These are phyloP conservation scores for Brachionus rotundiformis DNA, from an alignment of 1,140 invertebrate genomes.

Conservation along the genomic window DNA sequence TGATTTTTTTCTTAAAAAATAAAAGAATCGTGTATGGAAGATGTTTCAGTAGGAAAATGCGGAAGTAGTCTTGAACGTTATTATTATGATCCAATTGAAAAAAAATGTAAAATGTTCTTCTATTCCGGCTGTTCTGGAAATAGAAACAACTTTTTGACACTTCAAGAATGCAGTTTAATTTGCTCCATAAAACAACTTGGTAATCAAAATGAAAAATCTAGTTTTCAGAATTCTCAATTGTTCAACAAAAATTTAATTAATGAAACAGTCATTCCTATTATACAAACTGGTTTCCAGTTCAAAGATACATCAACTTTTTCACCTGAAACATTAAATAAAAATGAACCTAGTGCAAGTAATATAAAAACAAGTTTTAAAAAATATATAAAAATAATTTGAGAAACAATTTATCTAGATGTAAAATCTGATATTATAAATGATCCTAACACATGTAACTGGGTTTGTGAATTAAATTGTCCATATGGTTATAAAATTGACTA, in stretches of 20 bases:
- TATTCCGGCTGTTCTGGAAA: constrained; percentile 85
- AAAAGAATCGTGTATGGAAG: constrained; percentile 23
- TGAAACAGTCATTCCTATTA: neutral
- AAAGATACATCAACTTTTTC: neutral
- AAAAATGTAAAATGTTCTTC: constrained; percentile 71
- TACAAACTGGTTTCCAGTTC: neutral
- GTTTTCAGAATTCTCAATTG: neutral
- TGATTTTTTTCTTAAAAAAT: neutral
- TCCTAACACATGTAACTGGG: constrained; percentile 19
- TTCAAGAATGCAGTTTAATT: constrained; percentile 68
- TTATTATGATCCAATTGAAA: constrained; percentile 68
- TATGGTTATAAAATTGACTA: constrained; percentile 34
- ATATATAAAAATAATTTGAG: no score
- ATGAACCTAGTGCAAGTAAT: neutral
- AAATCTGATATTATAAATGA: constrained; percentile 17
- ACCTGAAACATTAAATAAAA: no score
- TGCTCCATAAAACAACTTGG: neutral
- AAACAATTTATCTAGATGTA: neutral
- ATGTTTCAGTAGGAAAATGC: constrained; percentile 7
- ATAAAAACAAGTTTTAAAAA: no score
- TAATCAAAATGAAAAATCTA: neutral
- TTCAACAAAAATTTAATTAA: neutral
- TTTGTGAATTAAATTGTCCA: constrained; percentile 45
- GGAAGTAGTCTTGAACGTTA: constrained; percentile 59
- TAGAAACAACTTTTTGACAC: constrained; percentile 76